Base-by-base conservation (phyloP, 2,797 vertebrate species). In the Ambastaia sidthimunki region DNA sequence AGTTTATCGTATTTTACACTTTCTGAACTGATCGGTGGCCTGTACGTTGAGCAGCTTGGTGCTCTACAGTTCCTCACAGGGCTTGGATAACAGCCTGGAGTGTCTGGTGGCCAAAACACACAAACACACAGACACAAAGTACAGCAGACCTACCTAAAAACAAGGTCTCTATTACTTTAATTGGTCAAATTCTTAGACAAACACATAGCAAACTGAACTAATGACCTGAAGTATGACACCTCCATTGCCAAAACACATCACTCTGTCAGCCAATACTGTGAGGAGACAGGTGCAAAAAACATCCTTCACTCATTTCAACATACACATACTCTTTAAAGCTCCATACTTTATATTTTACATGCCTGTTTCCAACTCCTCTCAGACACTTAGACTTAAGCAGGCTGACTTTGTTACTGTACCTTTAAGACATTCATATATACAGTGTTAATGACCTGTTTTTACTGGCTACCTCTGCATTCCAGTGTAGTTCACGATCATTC, bases 151-250 rank as follows among this genome's bases (percentile, higher is more conserved):
- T 50, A 76, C 34, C 50, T 63, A 47, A 31, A 55, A 21, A 82
- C 50, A 69, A 80, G 37, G 54, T 76, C 34, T 71, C 57, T 59
- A 70, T 76, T 72, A 76, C 71, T 78, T 71, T 82, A 3, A 68
- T 84, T 78, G 76, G 60, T 71, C 37, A 76, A 69, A 71, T 47
- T 37, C 21, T 68, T 57, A 23, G 34, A 23, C 47, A 71, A 50
- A 37, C 18, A 28, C 34, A 70, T 19, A 21, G 16, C 25, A 50
- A 78, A 41, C 16, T 71, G 28, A 60, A 71, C 25, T 37, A 31
- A 50, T 44, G 47, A 74, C 84, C 89, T 90, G 86, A 7, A 52
- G 21, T 59, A 59, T 66, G 16, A 59, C 54, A 68, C 55, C 31
- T 60, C 41, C 47, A 41, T 23, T 77, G 70, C 74, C 80, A 25